Percentiles rank a stretch among this genome's conserved stretches.
phyloP scores from a whole-genome alignment of 2,113 vertebrate species.

The Urocolius indicus region DNA sequence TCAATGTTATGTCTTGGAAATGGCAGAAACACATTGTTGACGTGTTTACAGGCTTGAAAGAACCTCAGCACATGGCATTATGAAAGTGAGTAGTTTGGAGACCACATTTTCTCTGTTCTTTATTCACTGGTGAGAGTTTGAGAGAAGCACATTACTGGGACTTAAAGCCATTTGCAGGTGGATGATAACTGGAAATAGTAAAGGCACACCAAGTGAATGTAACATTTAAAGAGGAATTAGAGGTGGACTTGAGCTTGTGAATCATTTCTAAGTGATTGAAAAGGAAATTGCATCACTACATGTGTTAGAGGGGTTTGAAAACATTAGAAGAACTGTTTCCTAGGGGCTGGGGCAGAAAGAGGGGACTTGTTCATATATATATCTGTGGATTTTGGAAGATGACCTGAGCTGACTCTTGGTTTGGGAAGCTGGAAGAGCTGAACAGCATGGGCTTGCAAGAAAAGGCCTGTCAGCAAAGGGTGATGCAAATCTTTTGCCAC shows the following conservation, averaged over 20 bases:
- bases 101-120: background rate
- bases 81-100: background rate
- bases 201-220: background rate
- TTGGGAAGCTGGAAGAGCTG: background rate
- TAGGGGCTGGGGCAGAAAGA: too few relatives aligned
- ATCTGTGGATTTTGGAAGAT: background rate
- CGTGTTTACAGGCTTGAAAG: background rate
- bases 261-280: fast-evolving
- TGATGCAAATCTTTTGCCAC: background rate
- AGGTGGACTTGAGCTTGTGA: background rate
- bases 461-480: background rate
- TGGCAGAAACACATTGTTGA: background rate
- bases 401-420: background rate
- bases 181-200: background rate
- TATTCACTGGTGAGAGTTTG: background rate
- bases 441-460: background rate
- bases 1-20: background rate
- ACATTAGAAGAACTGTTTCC: background rate
- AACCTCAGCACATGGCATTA: background rate
- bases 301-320: background rate
- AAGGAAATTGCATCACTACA: background rate
- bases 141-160: background rate
- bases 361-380: background rate
- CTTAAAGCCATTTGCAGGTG: background rate
- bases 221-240: background rate